Evolutionary conservation across 1,140 invertebrate genomes (phyloP).

Genomic region (Solenopsis fugax): DNA sequence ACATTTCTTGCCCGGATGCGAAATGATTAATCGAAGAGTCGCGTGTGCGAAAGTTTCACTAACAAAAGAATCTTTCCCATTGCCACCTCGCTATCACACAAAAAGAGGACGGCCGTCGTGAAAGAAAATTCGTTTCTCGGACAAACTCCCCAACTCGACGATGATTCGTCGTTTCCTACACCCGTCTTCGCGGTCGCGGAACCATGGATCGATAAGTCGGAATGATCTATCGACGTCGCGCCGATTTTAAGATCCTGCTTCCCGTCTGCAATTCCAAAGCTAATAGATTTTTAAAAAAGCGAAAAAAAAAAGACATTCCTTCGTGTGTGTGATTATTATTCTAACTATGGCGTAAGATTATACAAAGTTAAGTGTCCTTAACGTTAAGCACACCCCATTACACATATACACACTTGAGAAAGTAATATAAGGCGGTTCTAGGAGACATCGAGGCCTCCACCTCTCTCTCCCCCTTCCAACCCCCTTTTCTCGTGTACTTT

Average conservation of each 20-base stretch:
- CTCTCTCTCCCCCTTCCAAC: neutral
- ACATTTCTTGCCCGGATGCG: too few species aligned
- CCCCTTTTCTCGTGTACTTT: neutral
- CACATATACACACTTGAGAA: slow-evolving; percentile 51
- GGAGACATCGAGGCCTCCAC: slow-evolving; percentile 26
- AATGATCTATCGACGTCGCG: neutral
- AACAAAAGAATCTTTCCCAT: too few species aligned
- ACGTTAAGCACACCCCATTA: slow-evolving; percentile 64
- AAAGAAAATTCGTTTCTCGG: neutral
- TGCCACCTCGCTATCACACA: too few species aligned
- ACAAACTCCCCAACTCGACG: neutral
- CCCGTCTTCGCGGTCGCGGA: neutral
- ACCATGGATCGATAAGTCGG: neutral
- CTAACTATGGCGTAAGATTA: slow-evolving; percentile 41
- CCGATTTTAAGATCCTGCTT: neutral
- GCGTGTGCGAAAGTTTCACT: too few species aligned
- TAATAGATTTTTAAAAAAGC: neutral
- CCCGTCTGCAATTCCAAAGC: neutral
- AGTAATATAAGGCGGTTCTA: neutral
- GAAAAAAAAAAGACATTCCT: slow-evolving; percentile 26
- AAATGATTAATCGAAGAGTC: too few species aligned
- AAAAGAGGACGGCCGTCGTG: too few species aligned
- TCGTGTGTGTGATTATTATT: slow-evolving; percentile 59
- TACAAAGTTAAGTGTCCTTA: slow-evolving; percentile 75
- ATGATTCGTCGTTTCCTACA: neutral